Evolutionary conservation across 1,140 invertebrate species (phyloP).

Genomic region (Diorhabda sublineata): DNA sequence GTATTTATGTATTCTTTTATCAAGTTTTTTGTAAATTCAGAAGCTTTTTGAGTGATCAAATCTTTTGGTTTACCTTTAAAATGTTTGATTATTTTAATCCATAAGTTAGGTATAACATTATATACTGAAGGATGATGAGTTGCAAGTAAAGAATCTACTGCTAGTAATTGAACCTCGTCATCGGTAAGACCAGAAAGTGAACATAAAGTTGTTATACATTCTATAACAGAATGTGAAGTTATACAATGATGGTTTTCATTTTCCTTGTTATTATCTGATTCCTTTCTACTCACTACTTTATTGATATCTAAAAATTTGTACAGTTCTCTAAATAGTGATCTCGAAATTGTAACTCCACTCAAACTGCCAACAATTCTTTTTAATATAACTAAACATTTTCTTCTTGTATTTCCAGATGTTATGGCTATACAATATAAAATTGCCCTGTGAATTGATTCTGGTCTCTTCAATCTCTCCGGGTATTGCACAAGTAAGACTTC

Average conservation of each 20-base stretch:
- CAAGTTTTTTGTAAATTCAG: slow-evolving; percentile 57
- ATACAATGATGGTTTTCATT: slow-evolving; percentile 24
- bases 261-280: slow-evolving; percentile 24
- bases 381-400: slow-evolving; percentile 43
- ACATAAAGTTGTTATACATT: slow-evolving; percentile 53
- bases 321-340: slow-evolving; percentile 59
- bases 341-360: slow-evolving; percentile 47
- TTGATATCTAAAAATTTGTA: slow-evolving; percentile 53
- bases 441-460: slow-evolving; percentile 57
- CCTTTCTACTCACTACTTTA: slow-evolving; percentile 47
- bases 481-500: slow-evolving; percentile 62
- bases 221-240: slow-evolving; percentile 38
- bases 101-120: slow-evolving; percentile 53
- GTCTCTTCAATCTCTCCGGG: slow-evolving; percentile 54
- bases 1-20: slow-evolving; percentile 57
- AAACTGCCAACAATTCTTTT: slow-evolving; percentile 40
- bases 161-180: slow-evolving; percentile 53
- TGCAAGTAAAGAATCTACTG: slow-evolving; percentile 60
- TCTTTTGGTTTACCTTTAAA: slow-evolving; percentile 54
- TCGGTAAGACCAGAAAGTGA: slow-evolving; percentile 48
- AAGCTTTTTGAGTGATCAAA: slow-evolving; percentile 53
- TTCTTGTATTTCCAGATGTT: slow-evolving; percentile 42
- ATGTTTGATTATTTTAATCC: slow-evolving; percentile 59
- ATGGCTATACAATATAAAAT: slow-evolving; percentile 60
- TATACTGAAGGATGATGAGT: slow-evolving; percentile 65